phyloP scores from a whole-genome alignment of 2,888 invertebrate genomes.

The Papilio gigon region DNA sequence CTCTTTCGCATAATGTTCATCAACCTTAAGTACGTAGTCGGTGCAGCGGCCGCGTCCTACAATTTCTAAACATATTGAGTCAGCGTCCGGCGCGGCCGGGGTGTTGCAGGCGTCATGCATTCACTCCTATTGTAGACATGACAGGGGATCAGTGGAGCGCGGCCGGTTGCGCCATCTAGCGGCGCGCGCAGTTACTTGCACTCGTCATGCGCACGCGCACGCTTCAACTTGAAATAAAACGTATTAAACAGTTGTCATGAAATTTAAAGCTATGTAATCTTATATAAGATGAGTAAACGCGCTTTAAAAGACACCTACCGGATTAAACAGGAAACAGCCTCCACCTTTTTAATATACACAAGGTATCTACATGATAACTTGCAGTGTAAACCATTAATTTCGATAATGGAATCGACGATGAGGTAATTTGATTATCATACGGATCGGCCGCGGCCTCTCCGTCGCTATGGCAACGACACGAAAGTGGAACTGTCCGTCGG shows the following conservation, averaged over 20 bases:
- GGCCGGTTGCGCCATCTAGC: constrained; percentile 31
- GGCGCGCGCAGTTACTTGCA: constrained; percentile 10
- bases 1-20: background rate
- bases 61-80: constrained; percentile 15
- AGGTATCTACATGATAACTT: background rate
- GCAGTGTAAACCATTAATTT: background rate
- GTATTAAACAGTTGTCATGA: background rate
- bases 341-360: background rate
- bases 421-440: constrained; percentile 7
- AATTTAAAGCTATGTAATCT: no score
- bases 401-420: background rate
- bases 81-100: background rate
- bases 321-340: background rate
- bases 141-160: constrained; percentile 26
- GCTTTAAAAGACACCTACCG: background rate
- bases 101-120: constrained; percentile 24
- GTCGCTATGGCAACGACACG: constrained; percentile 9
- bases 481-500: constrained; percentile 32
- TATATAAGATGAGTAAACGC: background rate
- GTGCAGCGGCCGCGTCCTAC: background rate
- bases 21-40: background rate
- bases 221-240: background rate
- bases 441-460: background rate
- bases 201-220: constrained; percentile 20
- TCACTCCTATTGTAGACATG: constrained; percentile 34